Conservation (phyloP, 2,888 invertebrate species). For the Deilephila porcellus region DNA sequence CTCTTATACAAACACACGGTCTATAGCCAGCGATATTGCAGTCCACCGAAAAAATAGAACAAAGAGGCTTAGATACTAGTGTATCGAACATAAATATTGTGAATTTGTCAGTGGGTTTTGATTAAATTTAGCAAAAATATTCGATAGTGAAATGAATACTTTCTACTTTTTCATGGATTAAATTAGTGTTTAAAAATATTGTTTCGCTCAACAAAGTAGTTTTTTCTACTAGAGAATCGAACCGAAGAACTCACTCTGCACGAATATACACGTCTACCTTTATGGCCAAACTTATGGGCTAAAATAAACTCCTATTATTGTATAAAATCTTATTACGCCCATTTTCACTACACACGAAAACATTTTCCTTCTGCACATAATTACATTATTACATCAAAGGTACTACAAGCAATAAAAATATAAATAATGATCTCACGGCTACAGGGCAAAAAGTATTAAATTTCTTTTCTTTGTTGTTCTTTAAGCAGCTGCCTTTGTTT, state of each 20-base stretch:
- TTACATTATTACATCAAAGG: constrained; percentile 21
- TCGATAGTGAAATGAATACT: background rate
- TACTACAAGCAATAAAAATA: constrained; percentile 36
- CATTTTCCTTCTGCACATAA: no score
- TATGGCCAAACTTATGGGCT: no score
- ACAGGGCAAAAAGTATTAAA: constrained; percentile 49
- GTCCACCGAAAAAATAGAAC: background rate
- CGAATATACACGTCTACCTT: no score
- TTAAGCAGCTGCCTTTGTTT: constrained; percentile 59
- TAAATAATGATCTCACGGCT: constrained; percentile 34
- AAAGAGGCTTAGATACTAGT: background rate
- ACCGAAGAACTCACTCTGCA: no score
- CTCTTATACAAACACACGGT: constrained; percentile 7
- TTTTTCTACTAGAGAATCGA: no score
- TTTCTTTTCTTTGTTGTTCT: constrained; percentile 51
- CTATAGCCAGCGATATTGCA: constrained; percentile 9
- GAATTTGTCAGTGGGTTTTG: background rate
- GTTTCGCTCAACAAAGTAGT: no score
- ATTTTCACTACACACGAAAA: no score
- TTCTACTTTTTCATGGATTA: no score
- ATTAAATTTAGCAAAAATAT: background rate
- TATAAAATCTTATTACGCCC: no score
- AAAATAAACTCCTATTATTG: no score
- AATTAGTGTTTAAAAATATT: no score
- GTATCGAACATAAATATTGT: background rate